Base-by-base conservation (phyloP, 2,888 invertebrate species). In the Cheiracanthium punctorium region DNA sequence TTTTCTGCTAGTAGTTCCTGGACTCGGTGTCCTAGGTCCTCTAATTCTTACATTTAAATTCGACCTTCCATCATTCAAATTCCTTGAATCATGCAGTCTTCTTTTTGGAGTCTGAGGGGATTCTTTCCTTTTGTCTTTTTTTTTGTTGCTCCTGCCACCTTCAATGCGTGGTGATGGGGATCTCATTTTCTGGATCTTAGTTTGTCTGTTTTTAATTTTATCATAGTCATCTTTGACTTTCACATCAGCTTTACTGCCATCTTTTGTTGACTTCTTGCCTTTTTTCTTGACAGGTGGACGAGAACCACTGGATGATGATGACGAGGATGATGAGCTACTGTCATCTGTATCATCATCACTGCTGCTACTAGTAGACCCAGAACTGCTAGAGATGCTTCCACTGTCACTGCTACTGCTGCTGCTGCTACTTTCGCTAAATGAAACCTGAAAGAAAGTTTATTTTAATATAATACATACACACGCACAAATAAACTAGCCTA, bases 21-120 rank as follows among this genome's bases (percentile, higher is more conserved):
- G 93, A 93, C 89, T 94, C 94, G 2, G 87, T 24, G 84, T 88
- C 75, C 74, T 71, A 12, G 85, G 95, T 94, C 89, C 94, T 94
- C 0, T 94, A 94, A 80, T 94, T 94, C 14, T 89, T 77, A 43
- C 91, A 91, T 2, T 74, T 17, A 48, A 20, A 70, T 58, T 79
- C 2, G 72, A 70, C 20, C 67, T 52, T 0, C 52, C 32, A 10
- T 32, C 74, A 28, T 75, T 65, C 2, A 58, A 48, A 58, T 69
- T 67, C n/a, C 28, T 69, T 14, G 29, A 28, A 20, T 81, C 80
- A 1, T 24, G n/a, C 30, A 58, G 30, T 12, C 73, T 67, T 24
- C 79, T 77, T 71, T 79, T 70, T 8, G 87, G 82, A 14, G 80
- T 74, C 1, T 41, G n/a, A 17, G 82, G 71, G n/a, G 82, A 72